phyloP scores from a whole-genome alignment of 1,140 invertebrate genomes.

The Aradophagus sp. region DNA sequence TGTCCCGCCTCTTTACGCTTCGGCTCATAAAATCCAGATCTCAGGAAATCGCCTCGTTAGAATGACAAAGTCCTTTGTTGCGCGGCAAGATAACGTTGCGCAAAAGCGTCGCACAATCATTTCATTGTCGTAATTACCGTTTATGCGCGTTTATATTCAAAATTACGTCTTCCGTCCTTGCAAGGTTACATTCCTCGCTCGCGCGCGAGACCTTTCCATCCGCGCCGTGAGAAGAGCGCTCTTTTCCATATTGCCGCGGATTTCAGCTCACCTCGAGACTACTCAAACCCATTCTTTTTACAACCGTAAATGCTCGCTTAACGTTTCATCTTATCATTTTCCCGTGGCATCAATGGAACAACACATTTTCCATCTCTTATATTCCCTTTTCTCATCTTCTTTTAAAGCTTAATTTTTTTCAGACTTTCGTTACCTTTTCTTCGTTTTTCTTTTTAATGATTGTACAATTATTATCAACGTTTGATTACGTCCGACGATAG shows the following conservation, averaged over 20 bases:
- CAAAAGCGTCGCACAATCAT: conserved; percentile 30
- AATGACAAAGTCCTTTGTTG: conserved; percentile 27
- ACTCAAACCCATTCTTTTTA: conserved; percentile 1
- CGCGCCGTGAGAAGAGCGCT: conserved; percentile 63
- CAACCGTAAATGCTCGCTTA: too few relatives aligned
- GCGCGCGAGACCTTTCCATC: conserved; percentile 40
- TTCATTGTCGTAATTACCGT: conserved; percentile 48
- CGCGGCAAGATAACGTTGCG: conserved; percentile 25
- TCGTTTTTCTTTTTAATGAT: too few relatives aligned
- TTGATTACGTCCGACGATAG: too few relatives aligned
- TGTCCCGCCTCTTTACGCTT: too few relatives aligned
- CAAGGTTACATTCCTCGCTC: conserved; percentile 60
- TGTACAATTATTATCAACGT: too few relatives aligned
- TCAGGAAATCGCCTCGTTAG: conserved; percentile 11
- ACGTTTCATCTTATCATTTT: conserved; percentile 35
- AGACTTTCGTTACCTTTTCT: neutral
- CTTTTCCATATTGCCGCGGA: conserved; percentile 52
- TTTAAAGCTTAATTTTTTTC: neutral
- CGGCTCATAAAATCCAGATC: conserved; percentile 9
- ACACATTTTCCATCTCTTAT: too few relatives aligned
- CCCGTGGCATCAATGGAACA: conserved; percentile 22
- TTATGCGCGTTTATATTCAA: conserved; percentile 59
- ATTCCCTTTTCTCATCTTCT: conserved; percentile 3
- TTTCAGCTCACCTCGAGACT: conserved; percentile 32
- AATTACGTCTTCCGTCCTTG: conserved; percentile 69